Evolutionary conservation across 2,113 vertebrate species (phyloP), one percentile per base, ranked within the genome.

Genomic region (Osmerus eperlanus): DNA sequence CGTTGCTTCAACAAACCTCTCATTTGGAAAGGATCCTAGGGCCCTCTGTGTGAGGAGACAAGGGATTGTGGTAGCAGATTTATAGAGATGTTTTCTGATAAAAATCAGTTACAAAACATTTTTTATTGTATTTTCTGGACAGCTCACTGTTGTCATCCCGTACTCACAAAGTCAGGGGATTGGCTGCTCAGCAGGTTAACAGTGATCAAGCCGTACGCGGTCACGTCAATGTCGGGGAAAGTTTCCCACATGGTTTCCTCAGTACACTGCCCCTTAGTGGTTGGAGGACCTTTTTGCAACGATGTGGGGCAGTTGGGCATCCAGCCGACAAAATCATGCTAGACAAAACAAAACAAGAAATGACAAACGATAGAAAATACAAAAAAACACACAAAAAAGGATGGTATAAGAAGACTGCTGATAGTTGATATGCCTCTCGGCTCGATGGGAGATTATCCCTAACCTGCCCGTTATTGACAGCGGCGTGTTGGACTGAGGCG

Each of bases 391-490:
- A 4, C 21, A 21, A 55, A 65, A 78, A 23, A 3, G 25, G 4
- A 8, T 56, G 16, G 16, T 28, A n/a, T 19, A 25, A 23, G 28
- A 19, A 18, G n/a, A 55, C 18, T 7, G 4, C 32, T 36, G 32
- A 36, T 36, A 3, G 32, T 1, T 7, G 3, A 36, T 36, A 36
- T 6, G 32, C 32, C 4, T 36, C 32, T 36, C 32, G n/a, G n/a
- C n/a, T n/a, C n/a, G n/a, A n/a, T 36, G 32, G 32, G 3, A 6
- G 32, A 36, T 36, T 1, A 36, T 36, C 13, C 28, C 74, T n/a
- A 5, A 91, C 89, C 89, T 89, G 90, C 78, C 88, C 88, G 73
- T 0, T 0, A 68, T 88, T 90, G 7, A 89, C 84, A 3, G 89
- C 81, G 0, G 76, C 8, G 63, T 89, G 89, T 60, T 89, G 84